phyloP scores from a whole-genome alignment of 2,797 vertebrate species.

The Diceros bicornis region DNA sequence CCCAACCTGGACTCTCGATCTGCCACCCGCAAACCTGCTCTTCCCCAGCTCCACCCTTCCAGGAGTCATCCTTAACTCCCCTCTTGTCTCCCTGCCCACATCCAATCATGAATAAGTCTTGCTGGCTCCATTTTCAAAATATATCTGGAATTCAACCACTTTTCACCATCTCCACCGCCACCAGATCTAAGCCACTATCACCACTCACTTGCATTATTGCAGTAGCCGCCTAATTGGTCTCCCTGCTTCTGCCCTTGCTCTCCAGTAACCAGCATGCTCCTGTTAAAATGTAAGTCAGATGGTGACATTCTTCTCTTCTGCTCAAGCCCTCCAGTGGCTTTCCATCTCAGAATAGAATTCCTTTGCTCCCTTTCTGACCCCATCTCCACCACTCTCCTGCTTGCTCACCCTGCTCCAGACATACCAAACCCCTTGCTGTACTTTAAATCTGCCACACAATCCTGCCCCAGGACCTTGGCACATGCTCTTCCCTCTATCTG shows the following conservation, averaged over 20 bases:
- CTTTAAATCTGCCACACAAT: background rate
- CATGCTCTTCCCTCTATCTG: background rate
- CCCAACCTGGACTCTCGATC: background rate
- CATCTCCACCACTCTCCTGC: background rate
- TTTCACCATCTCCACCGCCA: background rate
- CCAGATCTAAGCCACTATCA: background rate
- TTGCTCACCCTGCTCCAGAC: background rate
- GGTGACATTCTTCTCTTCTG: background rate
- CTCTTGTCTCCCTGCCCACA: background rate
- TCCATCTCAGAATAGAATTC: background rate
- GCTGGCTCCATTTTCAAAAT: background rate
- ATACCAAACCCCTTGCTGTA: background rate
- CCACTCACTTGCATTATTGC: background rate
- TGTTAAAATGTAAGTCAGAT: background rate
- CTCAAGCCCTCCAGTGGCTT: background rate
- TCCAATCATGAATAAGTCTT: background rate
- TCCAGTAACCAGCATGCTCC: background rate
- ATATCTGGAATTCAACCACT: background rate
- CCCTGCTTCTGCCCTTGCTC: background rate
- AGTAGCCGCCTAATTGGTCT: background rate
- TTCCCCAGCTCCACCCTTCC: background rate
- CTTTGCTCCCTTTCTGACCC: background rate
- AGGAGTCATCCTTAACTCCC: background rate
- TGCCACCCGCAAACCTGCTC: background rate
- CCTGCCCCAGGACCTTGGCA: slow-evolving; percentile 22